Base-by-base conservation (phyloP, 2,113 vertebrate species). In the Coreoperca whiteheadi region DNA sequence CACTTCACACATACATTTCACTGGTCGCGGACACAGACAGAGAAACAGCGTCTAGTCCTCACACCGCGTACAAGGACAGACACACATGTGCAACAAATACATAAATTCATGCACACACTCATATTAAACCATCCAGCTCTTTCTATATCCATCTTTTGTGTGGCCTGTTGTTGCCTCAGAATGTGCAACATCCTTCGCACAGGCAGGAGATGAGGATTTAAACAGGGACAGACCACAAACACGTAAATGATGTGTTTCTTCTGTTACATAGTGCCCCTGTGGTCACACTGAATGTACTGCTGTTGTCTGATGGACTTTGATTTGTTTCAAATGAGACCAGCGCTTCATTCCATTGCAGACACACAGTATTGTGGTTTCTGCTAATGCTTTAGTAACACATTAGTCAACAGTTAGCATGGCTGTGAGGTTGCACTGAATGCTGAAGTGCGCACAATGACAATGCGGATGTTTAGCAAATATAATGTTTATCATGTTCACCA, bases 1-100 rank as follows among this genome's bases (percentile, higher is more conserved):
- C 70, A 59, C 51, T 32, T 32, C 70, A 82, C 69, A 85, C 59
- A n/a, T n/a, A 54, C 43, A 83, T 87, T 80, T 84, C 51, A 83
- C 46, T 54, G 8, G 30, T 18, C 16, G 4, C 65, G 67, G 39
- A 83, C 67, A 76, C 50, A 72, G 48, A 32, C 51, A 56, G 64
- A 71, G 64, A 69, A 72, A 70, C 60, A 54, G 43, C n/a, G 60
- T 56, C 77, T 30, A 46, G 32, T 57, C 30, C 65, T 79, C 56
- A 23, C 46, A 8, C 6, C n/a, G n/a, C 39, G 18, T 18, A 74
- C 64, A 69, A 12, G 0, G 46, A 70, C 32, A 32, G 4, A 69
- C 37, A 77, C 20, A 48, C 2, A 5, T 15, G 50, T 15, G 59
- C 23, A 54, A 50, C 4, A 54, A 73, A 80, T 16, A 51, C 72